Base-by-base conservation (phyloP, 2,113 vertebrate species). In the Dipodomys merriami region DNA sequence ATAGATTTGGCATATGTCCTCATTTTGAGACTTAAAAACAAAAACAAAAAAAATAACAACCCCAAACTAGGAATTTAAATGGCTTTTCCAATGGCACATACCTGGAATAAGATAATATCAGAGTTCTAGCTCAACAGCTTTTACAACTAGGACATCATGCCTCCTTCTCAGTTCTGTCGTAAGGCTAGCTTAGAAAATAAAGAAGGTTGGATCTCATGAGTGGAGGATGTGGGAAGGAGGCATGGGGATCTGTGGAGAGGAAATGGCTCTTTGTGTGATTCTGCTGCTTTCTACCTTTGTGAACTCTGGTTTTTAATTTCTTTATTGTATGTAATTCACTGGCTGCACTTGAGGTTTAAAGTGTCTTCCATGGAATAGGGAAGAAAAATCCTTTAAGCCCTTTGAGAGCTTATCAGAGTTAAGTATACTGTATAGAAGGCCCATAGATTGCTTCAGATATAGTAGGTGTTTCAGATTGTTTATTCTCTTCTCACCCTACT, bases 21-120 rank as follows among this genome's bases (percentile, higher is more conserved):
- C 10, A 53, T 71, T 65, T 94, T 49, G 53, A 57, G 53, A 57
- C 15, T 16, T 57, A 57, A 57, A 57, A 57, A 57, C 8, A 9
- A 57, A 57, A 57, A 16, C 30, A 80, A 11, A 33, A 78, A n/a
- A 62, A n/a, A n/a, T n/a, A n/a, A 78, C 68, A 88, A 86, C 71
- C 33, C 20, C n/a, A n/a, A 6, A 33, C 7, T 73, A 27, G 46
- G 46, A 78, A 11, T 85, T 90, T 69, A 85, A 84, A 44, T 92
- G 22, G 84, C 35, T 13, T 82, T 95, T 77, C 68, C 33, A 20
- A 12, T 81, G 30, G 10, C 19, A 46, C 1, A 29, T 39, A 84
- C 23, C 35, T 90, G 92, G 35, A 79, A 69, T 84, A 83, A 90
- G 27, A 29, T 27, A 95, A 16, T 64, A 69, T 12, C 57, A 53